Conservation (phyloP, 2,888 invertebrate genomes). For the Athetis lepigone region DNA sequence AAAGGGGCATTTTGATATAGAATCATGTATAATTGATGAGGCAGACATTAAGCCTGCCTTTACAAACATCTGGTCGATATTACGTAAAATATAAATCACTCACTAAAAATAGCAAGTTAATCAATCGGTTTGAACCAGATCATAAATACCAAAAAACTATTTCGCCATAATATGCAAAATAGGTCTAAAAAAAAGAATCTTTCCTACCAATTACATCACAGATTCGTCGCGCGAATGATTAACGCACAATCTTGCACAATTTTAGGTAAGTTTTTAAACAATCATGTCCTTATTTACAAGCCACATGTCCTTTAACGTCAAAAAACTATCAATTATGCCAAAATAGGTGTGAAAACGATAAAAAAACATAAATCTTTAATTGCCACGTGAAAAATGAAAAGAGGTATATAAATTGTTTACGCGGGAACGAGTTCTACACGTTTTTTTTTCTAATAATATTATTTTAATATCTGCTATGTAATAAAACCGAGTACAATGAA, state of each 20-base stretch:
- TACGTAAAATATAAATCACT: not conserved
- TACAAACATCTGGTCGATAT: not conserved
- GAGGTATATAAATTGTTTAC: conserved; percentile 58
- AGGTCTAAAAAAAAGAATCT: conserved; percentile 18
- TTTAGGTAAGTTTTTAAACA: conserved; percentile 9
- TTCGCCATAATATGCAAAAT: conserved; percentile 20
- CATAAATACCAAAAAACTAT: conserved; percentile 6
- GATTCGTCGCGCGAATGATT: conserved; percentile 10
- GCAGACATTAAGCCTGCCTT: not conserved
- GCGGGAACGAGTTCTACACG: conserved; percentile 67
- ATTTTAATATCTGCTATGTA: conserved; percentile 70
- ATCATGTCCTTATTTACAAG: conserved; percentile 9
- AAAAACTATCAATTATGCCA: conserved; percentile 32
- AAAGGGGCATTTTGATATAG: not conserved
- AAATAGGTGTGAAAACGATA: conserved; percentile 44
- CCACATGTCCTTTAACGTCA: conserved; percentile 14
- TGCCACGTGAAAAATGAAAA: conserved; percentile 55
- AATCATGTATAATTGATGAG: conserved; percentile 16
- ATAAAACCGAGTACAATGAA: conserved; percentile 85
- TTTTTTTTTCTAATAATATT: conserved; percentile 63
- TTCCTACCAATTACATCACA: conserved; percentile 30
- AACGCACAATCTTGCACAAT: conserved; percentile 17
- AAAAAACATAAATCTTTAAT: conserved; percentile 56
- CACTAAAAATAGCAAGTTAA: conserved; percentile 8
- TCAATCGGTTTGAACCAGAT: conserved; percentile 22